Conservation (phyloP, 1,140 invertebrate genomes). For the Aphis craccivora region DNA sequence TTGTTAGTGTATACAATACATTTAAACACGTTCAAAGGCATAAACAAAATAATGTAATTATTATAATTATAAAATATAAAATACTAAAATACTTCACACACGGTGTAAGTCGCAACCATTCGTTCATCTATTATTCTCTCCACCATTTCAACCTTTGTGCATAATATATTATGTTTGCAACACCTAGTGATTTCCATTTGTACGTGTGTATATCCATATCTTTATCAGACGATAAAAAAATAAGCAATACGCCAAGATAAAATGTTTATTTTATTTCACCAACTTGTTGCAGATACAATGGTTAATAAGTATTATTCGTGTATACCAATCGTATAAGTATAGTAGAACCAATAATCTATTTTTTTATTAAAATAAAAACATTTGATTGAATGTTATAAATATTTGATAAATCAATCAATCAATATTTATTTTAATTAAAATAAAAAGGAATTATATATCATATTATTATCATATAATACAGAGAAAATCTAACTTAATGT, state of each 20-base stretch:
- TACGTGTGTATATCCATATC: not conserved
- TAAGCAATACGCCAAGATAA: not conserved
- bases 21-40: not conserved
- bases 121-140: not conserved
- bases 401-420: not conserved
- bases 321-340: not conserved
- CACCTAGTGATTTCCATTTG: not conserved
- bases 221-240: not conserved
- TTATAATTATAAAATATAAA: not conserved
- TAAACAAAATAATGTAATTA: not conserved
- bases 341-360: no score
- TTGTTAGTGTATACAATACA: not conserved
- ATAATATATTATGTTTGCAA: not conserved
- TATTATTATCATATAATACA: not conserved
- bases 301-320: not conserved
- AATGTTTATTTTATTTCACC: constrained; percentile 3
- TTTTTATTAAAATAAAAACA: no score
- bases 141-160: not conserved
- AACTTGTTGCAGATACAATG: not conserved
- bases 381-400: not conserved
- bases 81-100: not conserved
- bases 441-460: not conserved
- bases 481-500: not conserved
- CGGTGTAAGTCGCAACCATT: not conserved
- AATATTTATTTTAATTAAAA: not conserved